These are phyloP conservation scores for Biston betularia DNA, from an alignment of 2,888 invertebrate genomes.

Conservation along the genomic window DNA sequence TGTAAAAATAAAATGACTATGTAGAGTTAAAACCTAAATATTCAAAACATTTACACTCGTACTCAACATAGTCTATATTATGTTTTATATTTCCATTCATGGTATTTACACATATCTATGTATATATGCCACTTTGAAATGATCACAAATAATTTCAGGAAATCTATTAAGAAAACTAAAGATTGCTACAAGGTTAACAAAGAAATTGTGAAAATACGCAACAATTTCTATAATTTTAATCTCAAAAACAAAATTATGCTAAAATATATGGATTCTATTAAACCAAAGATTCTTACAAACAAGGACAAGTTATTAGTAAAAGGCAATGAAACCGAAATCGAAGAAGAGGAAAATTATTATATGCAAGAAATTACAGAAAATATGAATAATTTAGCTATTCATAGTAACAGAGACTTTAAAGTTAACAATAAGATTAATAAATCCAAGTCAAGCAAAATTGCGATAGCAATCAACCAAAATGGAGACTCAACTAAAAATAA, in stretches of 20 bases:
- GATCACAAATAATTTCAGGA: constrained; percentile 55
- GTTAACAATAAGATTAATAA: constrained; percentile 51
- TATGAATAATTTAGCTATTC: constrained; percentile 57
- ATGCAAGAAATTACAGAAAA: constrained; percentile 55
- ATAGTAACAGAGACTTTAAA: constrained; percentile 64
- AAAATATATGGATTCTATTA: constrained; percentile 52
- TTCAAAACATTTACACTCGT: too few relatives aligned
- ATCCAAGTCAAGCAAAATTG: constrained; percentile 39
- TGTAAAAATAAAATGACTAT: too few relatives aligned
- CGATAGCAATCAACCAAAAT: constrained; percentile 38
- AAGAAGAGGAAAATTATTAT: constrained; percentile 52
- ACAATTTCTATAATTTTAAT: constrained; percentile 63
- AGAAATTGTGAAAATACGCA: constrained; percentile 68
- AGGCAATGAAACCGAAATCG: constrained; percentile 49
- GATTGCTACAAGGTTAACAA: constrained; percentile 59
- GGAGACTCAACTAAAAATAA: constrained; percentile 37
- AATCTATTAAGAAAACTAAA: constrained; percentile 59
- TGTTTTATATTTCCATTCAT: too few relatives aligned
- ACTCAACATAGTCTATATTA: too few relatives aligned
- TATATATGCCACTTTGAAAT: too few relatives aligned
- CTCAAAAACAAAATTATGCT: constrained; percentile 65
- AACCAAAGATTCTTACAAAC: constrained; percentile 45
- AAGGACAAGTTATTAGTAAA: constrained; percentile 49
- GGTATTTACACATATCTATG: too few relatives aligned
- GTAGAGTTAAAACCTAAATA: too few relatives aligned